These are phyloP conservation scores for Mesorhabditis sp. DNA, from an alignment of 2,888 invertebrate species.

Conservation along the genomic window DNA sequence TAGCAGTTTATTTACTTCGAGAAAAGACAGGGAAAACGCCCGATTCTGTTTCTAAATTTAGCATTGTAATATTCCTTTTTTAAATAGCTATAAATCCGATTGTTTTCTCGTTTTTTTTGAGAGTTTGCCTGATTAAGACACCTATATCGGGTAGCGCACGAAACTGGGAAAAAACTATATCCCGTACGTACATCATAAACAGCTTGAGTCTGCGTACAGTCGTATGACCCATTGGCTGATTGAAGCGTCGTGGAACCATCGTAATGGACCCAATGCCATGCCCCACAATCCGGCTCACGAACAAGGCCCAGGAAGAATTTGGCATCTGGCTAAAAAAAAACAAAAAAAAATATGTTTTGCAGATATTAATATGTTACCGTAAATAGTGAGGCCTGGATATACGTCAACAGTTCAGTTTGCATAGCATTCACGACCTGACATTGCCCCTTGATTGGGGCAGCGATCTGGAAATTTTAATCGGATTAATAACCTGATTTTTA, in stretches of 20 bases:
- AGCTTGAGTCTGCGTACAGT: background rate
- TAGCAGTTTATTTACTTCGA: no score
- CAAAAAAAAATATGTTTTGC: background rate
- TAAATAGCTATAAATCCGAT: no score
- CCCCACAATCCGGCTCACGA: constrained; percentile 1
- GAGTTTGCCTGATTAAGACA: no score
- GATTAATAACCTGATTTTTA: background rate
- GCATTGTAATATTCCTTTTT: no score
- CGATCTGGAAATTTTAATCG: background rate
- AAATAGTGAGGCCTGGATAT: background rate
- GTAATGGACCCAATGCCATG: background rate
- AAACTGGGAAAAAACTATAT: background rate
- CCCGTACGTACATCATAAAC: background rate
- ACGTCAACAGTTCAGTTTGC: background rate
- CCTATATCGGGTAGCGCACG: no score
- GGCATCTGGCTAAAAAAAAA: background rate
- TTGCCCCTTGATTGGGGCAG: background rate
- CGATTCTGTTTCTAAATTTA: no score
- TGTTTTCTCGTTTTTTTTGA: no score
- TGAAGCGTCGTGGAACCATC: background rate
- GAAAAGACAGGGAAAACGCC: no score
- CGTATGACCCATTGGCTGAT: background rate
- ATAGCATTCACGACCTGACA: background rate
- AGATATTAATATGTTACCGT: background rate
- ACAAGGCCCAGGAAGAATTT: background rate